These are phyloP conservation scores for Acropternis orthonyx DNA, from an alignment of 2,797 vertebrate species.

Conservation along the genomic window DNA sequence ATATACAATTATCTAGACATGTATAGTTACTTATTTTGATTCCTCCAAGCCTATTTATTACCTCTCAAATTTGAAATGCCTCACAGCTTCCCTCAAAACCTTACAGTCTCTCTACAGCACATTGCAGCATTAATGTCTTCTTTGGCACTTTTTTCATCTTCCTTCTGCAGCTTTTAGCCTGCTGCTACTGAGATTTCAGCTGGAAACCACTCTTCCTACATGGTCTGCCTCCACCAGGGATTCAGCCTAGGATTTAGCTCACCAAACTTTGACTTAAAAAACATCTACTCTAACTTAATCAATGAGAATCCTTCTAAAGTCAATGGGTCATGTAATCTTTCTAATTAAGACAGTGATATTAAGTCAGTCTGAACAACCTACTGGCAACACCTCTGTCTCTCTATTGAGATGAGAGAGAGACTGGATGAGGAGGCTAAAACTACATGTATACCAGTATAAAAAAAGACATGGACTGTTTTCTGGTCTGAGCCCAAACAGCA, in stretches of 20 bases:
- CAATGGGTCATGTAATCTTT: not conserved
- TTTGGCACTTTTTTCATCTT: not conserved
- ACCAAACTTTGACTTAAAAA: not conserved
- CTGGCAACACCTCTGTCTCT: not conserved
- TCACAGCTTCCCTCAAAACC: not conserved
- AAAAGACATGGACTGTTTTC: not conserved
- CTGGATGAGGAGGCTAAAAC: not conserved
- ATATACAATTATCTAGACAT: not conserved
- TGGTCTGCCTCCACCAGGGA: not conserved
- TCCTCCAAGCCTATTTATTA: not conserved
- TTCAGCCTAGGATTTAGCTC: not conserved
- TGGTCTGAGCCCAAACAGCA: not conserved
- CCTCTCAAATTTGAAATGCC: not conserved
- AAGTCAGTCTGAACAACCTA: not conserved
- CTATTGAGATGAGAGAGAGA: not conserved
- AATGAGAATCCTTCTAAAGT: not conserved
- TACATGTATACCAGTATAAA: not conserved
- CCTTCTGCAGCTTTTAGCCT: not conserved
- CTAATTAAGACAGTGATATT: not conserved
- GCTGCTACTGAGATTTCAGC: not conserved
- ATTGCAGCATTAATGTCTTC: not conserved
- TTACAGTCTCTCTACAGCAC: not conserved
- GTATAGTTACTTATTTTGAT: not conserved
- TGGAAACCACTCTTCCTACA: not conserved
- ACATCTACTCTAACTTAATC: not conserved